These are phyloP conservation scores for Leptodactylus fuscus DNA, from an alignment of 2,113 vertebrate genomes.

Conservation along the genomic window DNA sequence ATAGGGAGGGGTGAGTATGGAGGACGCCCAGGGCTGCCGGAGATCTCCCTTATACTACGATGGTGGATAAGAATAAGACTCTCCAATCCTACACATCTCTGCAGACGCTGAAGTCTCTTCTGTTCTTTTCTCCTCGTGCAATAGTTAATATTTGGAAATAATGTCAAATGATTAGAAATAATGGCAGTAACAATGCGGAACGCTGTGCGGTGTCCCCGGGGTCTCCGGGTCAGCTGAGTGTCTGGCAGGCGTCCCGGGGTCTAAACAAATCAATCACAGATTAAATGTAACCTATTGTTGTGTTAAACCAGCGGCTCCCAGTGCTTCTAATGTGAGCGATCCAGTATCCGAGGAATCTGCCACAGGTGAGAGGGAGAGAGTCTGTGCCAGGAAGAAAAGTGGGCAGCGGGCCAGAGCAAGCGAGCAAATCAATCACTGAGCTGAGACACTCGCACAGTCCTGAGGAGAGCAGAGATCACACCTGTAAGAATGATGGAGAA, in stretches of 20 bases:
- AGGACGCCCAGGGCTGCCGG: no score
- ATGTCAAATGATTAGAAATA: no score
- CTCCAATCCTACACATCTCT: no score
- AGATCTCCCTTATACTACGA: no score
- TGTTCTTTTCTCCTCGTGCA: no score
- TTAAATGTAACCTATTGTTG: background rate
- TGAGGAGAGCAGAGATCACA: no score
- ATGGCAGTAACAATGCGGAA: no score
- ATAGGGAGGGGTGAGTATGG: no score
- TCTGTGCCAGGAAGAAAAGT: background rate
- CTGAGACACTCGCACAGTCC: background rate
- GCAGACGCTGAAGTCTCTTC: no score
- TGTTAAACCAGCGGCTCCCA: background rate
- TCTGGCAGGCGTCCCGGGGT: background rate
- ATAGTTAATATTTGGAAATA: no score
- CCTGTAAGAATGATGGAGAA: no score
- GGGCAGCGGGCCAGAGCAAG: background rate
- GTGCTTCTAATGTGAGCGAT: background rate
- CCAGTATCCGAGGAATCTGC: background rate
- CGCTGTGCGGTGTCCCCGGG: background rate
- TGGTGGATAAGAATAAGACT: no score
- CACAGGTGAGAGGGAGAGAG: background rate
- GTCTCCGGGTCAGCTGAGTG: background rate
- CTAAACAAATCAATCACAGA: conserved; percentile 4
- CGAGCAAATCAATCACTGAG: background rate